Evolutionary conservation across 64 coral and sea anemone genomes (phyloP), one percentile per base, ranked within the genome.

Genomic region (Porites australiensis): DNA sequence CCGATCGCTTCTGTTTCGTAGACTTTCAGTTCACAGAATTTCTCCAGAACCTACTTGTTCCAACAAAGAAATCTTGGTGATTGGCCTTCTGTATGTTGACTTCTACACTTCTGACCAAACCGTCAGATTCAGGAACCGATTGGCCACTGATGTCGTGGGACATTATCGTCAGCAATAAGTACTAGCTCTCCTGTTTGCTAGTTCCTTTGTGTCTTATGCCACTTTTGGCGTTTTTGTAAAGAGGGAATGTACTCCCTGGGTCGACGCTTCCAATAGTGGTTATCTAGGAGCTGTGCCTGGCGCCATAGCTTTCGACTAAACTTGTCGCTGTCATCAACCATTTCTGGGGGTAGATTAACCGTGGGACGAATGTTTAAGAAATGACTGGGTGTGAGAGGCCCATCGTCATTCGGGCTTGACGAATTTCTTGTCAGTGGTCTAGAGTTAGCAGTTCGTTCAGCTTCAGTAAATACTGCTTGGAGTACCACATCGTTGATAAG

Each of bases 401-500:
- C 27, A 37, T 37, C 27, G 27, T 37, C 27, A 37, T 37, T 37
- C 27, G 49, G 72, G 51, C 62, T 53, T 14, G n/a, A 66, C 15
- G 90, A 23, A 15, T 93, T 87, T 37, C 82, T 70, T 21, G 82
- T 86, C 43, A 93, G 44, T 44, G 90, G 82, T 78, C 91, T 88
- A 37, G 74, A 87, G 55, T 93, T 93, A 12, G 91, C 83, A 15
- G 87, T 72, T 8, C 91, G 58, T 15, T 82, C 89, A 72, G 77
- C 77, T 53, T 37, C 27, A 37, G 27, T 37, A 37, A 37, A 37
- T 37, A 37, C 27, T 37, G 27, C 27, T 37, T 37, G 64, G 22
- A 91, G 15, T 14, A 91, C 89, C 55, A 83, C 89, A 50, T 91
- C 89, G 68, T 91, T 77, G 22, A 82, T 82, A 13, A 90, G 55